phyloP scores from a whole-genome alignment of 2,888 invertebrate species.

The Eristalis arbustorum region DNA sequence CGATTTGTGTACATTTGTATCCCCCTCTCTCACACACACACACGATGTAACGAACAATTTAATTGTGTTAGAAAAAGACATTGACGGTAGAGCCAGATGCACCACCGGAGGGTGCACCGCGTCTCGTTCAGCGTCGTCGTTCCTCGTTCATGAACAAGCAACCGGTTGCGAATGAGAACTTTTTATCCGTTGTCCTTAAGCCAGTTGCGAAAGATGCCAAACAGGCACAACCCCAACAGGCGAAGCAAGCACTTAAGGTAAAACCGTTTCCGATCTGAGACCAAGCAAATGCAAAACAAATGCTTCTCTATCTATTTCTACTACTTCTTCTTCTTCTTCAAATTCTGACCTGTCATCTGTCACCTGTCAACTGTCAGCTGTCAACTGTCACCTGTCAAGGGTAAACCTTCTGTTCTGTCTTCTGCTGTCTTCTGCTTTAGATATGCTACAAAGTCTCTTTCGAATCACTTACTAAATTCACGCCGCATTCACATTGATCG shows the following conservation, averaged over 20 bases:
- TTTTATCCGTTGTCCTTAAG: constrained; percentile 84
- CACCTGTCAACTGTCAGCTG: not conserved
- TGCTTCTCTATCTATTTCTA: not conserved
- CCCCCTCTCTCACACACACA: not conserved
- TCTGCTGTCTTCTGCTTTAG: constrained; percentile 34
- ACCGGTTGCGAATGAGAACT: constrained; percentile 82
- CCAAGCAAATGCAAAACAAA: not conserved
- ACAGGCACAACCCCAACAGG: constrained; percentile 78
- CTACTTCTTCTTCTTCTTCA: not conserved
- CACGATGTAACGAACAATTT: not conserved
- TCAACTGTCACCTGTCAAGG: not conserved
- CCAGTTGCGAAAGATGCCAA: constrained; percentile 81
- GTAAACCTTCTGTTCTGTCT: not conserved
- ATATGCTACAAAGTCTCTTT: too few relatives aligned
- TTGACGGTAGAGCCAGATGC: constrained; percentile 74
- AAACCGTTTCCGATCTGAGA: too few relatives aligned
- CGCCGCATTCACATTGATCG: not conserved
- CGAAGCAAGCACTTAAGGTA: constrained; percentile 78
- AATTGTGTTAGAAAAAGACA: constrained; percentile 37
- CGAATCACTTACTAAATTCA: not conserved
- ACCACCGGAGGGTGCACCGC: constrained; percentile 76
- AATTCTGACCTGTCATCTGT: not conserved
- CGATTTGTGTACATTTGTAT: not conserved
- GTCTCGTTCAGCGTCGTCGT: constrained; percentile 75
- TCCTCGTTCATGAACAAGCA: constrained; percentile 80